Evolutionary conservation across 1,140 invertebrate genomes (phyloP), one percentile per base, ranked within the genome.

Genomic region (Drosophila ercepeae): DNA sequence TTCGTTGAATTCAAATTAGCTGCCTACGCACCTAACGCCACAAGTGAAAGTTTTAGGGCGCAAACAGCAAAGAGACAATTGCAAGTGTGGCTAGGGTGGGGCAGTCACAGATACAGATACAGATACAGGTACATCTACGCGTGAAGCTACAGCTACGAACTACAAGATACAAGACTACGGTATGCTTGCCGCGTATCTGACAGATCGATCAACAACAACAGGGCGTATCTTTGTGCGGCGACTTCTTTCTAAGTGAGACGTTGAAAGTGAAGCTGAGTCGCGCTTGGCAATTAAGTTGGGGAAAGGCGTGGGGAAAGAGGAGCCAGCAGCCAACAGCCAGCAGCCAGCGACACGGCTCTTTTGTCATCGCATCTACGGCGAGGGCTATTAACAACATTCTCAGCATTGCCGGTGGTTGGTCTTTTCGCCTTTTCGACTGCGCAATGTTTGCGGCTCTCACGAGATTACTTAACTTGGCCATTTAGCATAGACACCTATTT

Each of bases 391-490:
- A 84, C 84, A 89, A 78, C 78, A 89, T 89, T 89, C 86, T 89
- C 83, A 67, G 44, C 55, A 58, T 44, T 18, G 16, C 39, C 39
- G 16, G 14, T 18, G 16, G 8, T 11, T 9, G 39, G 39, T 16
- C 39, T 14, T 42, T 42, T 19, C 60, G 57, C 49, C n/a, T n/a
- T n/a, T n/a, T n/a, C 74, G 81, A 69, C 76, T 86, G 77, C 83
- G 82, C 82, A 89, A 82, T 88, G 82, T 88, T 88, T 88, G 78
- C 82, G 70, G 68, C 82, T 88, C 82, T 88, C 83, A 88, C 78
- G 74, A 75, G 84, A 89, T 89, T 89, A 89, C 86, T 81, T 89
- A 89, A 89, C 86, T 77, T 77, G 81, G 71, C 81, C 82, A 86
- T 86, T 86, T 86, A 86, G 81, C 82, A 88, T 81, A 81, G 75